Conservation (phyloP, 2,888 invertebrate genomes). For the Siphonodentalium dalli region DNA sequence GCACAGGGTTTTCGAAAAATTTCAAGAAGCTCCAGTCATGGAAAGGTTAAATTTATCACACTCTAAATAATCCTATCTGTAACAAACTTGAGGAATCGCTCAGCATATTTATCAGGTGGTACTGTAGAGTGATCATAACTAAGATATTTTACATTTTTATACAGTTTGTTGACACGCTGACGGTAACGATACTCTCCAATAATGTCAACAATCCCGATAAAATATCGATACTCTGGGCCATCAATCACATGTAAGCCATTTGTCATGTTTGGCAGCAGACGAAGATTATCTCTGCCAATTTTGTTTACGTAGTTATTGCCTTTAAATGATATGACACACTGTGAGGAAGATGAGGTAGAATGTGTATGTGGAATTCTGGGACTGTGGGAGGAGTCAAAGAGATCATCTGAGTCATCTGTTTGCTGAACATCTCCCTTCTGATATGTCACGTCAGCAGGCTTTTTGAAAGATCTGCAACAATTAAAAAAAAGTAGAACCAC, state of each 20-base stretch:
- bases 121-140: constrained; percentile 39
- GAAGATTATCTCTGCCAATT: constrained; percentile 15
- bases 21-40: no score
- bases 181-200: constrained; percentile 33
- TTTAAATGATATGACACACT: constrained; percentile 19
- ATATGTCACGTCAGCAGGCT: no score
- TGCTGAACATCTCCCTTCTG: no score
- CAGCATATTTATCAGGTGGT: constrained; percentile 29
- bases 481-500: no score
- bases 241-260: constrained; percentile 41
- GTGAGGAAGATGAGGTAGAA: no score
- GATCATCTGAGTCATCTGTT: no score
- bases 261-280: constrained; percentile 34
- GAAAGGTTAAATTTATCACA: no score
- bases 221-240: constrained; percentile 33
- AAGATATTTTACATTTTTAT: constrained; percentile 33
- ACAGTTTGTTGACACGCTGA: constrained; percentile 32
- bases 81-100: constrained; percentile 31
- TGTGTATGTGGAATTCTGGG: no score
- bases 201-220: constrained; percentile 41
- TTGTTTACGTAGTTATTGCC: constrained; percentile 5
- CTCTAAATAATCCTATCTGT: no score
- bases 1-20: no score
- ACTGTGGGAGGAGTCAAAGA: no score
- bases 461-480: no score